Evolutionary conservation across 2,888 invertebrate genomes (phyloP).

Genomic region (Mimas tiliae): DNA sequence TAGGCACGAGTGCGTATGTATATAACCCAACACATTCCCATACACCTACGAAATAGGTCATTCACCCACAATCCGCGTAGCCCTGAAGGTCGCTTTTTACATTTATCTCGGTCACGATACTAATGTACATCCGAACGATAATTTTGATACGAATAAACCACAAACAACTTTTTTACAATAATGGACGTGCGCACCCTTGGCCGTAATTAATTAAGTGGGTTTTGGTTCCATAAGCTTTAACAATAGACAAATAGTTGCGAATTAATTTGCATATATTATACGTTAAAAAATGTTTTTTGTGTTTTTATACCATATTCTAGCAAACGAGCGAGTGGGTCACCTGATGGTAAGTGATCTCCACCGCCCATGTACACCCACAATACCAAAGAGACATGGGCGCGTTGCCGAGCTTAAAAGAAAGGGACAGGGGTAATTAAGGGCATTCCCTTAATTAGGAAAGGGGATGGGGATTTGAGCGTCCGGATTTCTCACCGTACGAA

Average conservation of each 20-base stretch:
- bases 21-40: conserved; percentile 26
- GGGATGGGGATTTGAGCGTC: too few relatives aligned
- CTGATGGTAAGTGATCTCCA: too few relatives aligned
- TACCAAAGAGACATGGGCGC: too few relatives aligned
- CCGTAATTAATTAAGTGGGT: conserved; percentile 53
- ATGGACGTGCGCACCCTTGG: conserved; percentile 54
- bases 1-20: too few relatives aligned
- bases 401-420: too few relatives aligned
- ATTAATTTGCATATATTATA: neutral
- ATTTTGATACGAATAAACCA: conserved; percentile 42
- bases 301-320: neutral
- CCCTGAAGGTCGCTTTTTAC: conserved; percentile 58
- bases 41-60: conserved; percentile 56
- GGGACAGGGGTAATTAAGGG: too few relatives aligned
- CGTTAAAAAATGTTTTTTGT: neutral
- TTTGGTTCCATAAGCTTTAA: conserved; percentile 28
- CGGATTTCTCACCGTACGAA: too few relatives aligned
- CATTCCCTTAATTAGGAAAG: too few relatives aligned
- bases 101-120: conserved; percentile 51
- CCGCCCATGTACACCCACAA: too few relatives aligned
- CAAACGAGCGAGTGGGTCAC: too few relatives aligned
- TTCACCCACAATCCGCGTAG: conserved; percentile 55
- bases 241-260: neutral
- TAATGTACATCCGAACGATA: conserved; percentile 45
- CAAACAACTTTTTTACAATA: conserved; percentile 43